Conservation (phyloP, 2,113 vertebrate genomes). For the Acanthochromis polyacanthus region DNA sequence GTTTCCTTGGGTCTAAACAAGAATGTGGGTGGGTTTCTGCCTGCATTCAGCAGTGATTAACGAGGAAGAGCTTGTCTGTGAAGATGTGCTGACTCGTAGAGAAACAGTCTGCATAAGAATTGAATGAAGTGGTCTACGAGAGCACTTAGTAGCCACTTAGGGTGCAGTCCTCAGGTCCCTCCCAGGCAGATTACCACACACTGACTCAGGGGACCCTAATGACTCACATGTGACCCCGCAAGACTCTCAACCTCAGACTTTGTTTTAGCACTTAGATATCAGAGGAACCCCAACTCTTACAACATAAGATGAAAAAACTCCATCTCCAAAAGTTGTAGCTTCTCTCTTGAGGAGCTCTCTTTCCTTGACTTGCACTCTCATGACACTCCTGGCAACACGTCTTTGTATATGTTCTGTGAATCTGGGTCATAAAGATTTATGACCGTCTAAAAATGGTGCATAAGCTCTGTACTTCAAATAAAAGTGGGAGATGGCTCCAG, state of each 20-base stretch:
- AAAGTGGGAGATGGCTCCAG: conserved; percentile 14
- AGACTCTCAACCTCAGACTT: no score
- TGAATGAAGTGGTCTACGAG: no score
- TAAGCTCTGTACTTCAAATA: conserved; percentile 3
- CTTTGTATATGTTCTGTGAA: not conserved
- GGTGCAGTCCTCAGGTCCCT: no score
- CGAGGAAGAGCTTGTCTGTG: no score
- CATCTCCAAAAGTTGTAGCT: not conserved
- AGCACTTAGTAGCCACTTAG: no score
- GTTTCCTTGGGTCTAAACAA: not conserved
- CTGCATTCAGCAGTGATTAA: not conserved
- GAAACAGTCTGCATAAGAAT: no score
- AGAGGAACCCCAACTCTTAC: no score
- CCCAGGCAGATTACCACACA: no score
- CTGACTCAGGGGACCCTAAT: no score
- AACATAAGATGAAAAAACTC: not conserved
- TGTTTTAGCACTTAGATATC: no score
- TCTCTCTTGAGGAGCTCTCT: not conserved
- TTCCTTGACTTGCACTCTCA: not conserved
- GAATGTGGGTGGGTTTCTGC: conserved; percentile 15
- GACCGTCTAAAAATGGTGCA: conserved; percentile 33
- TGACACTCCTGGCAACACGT: not conserved
- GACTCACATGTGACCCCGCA: no score
- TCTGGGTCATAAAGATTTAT: conserved; percentile 61
- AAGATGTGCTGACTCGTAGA: no score